Percentiles rank a stretch among this genome's conserved stretches.
Evolutionary conservation across 2,888 invertebrate genomes (phyloP).

Genomic region (Rhyacophila evoluta): DNA sequence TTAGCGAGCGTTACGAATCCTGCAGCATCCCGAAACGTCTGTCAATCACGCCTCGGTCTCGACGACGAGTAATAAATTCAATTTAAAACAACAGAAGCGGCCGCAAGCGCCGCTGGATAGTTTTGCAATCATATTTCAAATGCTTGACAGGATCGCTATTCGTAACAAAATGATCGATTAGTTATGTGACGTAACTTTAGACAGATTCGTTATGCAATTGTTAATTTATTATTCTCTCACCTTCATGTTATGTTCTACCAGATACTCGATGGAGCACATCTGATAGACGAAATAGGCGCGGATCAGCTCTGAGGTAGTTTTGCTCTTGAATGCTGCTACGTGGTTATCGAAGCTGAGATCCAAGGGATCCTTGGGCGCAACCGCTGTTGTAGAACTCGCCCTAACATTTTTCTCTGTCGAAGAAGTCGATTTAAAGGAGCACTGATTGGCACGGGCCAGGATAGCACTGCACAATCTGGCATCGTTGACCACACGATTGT

Average conservation of each 20-base stretch:
- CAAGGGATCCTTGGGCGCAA: conserved; percentile 73
- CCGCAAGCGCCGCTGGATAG: conserved; percentile 57
- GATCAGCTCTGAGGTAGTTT: conserved; percentile 91
- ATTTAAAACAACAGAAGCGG: conserved; percentile 38
- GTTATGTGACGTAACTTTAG: conserved; percentile 30
- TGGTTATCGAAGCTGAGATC: conserved; percentile 91
- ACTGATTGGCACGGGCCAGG: conserved; percentile 34
- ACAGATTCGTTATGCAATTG: conserved; percentile 44
- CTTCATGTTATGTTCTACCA: conserved; percentile 94
- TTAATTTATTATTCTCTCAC: conserved; percentile 70
- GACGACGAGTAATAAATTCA: conserved; percentile 42
- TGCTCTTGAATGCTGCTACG: conserved; percentile 93
- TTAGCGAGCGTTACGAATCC: neutral
- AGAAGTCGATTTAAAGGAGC: conserved; percentile 35
- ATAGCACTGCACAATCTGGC: conserved; percentile 40
- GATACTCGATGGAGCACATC: conserved; percentile 86
- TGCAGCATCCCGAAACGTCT: conserved; percentile 32
- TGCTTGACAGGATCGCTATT: conserved; percentile 50
- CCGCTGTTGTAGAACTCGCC: conserved; percentile 52
- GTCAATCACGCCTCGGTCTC: conserved; percentile 47
- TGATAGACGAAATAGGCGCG: conserved; percentile 93
- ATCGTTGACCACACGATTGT: conserved; percentile 33
- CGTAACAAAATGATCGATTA: conserved; percentile 20
- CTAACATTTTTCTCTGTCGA: conserved; percentile 17
- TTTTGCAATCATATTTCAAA: conserved; percentile 60